Conservation (phyloP, 2,113 vertebrate genomes). For the Loxodonta africana region DNA sequence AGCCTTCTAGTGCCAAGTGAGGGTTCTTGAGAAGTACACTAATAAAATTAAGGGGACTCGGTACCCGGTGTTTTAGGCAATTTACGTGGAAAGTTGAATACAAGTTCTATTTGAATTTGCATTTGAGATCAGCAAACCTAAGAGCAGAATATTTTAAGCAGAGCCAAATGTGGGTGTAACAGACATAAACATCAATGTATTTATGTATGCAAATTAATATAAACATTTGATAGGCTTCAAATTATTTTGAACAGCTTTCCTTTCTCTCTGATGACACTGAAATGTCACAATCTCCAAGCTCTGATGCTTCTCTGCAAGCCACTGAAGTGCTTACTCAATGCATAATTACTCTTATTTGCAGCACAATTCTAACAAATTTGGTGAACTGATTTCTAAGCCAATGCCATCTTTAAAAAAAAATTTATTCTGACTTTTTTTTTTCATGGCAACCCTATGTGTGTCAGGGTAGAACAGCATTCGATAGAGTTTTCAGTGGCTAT, state of each 20-base stretch:
- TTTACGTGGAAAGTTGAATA: conserved; percentile 4
- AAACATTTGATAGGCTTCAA: conserved; percentile 71
- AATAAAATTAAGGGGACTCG: background rate
- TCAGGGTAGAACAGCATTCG: background rate
- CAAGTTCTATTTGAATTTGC: conserved; percentile 37
- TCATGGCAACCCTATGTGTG: background rate
- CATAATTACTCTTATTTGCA: background rate
- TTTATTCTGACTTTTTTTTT: background rate
- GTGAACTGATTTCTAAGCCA: conserved; percentile 13
- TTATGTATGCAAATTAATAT: conserved; percentile 71
- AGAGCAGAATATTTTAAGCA: conserved; percentile 56
- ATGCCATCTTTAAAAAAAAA: background rate
- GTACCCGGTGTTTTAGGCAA: conserved; percentile 37
- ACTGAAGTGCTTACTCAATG: background rate
- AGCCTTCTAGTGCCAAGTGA: conserved; percentile 17
- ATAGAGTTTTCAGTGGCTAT: background rate
- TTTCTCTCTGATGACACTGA: conserved; percentile 70
- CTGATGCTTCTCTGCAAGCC: background rate
- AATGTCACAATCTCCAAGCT: conserved; percentile 45
- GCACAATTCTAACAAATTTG: background rate
- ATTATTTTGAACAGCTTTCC: conserved; percentile 70
- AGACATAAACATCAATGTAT: conserved; percentile 62
- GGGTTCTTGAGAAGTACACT: background rate
- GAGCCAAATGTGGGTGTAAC: conserved; percentile 56
- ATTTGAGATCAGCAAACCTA: conserved; percentile 56